phyloP scores from a whole-genome alignment of 2,797 vertebrate species.

The Diceros bicornis region DNA sequence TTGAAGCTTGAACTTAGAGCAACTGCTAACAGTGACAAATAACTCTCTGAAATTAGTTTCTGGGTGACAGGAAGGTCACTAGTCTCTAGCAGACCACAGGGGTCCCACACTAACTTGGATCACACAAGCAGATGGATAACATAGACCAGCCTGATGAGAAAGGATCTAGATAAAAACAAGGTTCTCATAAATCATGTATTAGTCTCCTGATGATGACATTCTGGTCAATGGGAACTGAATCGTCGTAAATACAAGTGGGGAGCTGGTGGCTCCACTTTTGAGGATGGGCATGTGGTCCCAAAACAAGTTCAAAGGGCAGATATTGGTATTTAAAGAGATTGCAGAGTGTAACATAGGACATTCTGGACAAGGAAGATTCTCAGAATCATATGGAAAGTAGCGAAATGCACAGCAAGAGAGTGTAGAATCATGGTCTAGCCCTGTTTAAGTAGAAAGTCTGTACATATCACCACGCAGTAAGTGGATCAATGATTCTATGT shows the following conservation, averaged over 20 bases:
- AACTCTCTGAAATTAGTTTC: neutral
- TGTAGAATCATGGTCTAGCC: neutral
- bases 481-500: neutral
- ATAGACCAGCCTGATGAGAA: neutral
- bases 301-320: slow-evolving; percentile 33
- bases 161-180: neutral
- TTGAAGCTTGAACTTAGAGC: neutral
- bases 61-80: neutral
- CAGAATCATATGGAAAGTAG: neutral
- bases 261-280: neutral
- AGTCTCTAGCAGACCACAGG: neutral
- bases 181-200: neutral
- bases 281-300: neutral
- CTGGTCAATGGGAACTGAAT: neutral
- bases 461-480: neutral
- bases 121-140: neutral
- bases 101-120: neutral
- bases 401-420: neutral
- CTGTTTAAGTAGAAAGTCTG: neutral
- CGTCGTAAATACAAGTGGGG: neutral
- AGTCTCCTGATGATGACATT: neutral
- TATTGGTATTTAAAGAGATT: neutral
- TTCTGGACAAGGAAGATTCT: neutral
- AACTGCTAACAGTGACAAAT: neutral
- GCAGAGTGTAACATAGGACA: neutral